Evolutionary conservation across 2,113 vertebrate genomes (phyloP).

Genomic region (Stomatorhinus ivindoensis): DNA sequence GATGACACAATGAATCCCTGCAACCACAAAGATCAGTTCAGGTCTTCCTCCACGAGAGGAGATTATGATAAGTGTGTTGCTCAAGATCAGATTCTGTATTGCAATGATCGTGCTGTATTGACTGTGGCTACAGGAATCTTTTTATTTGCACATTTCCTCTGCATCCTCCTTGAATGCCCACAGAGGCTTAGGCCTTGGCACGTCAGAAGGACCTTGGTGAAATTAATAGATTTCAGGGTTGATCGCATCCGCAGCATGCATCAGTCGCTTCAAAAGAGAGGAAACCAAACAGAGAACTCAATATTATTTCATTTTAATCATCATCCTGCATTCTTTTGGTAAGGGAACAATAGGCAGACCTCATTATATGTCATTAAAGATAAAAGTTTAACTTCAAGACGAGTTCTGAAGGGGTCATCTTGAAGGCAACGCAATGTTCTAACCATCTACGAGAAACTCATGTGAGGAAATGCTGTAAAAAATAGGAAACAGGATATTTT

Average conservation of each 20-base stretch:
- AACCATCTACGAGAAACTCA: background rate
- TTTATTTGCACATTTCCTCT: slow-evolving; percentile 31
- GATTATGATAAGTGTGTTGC: slow-evolving; percentile 17
- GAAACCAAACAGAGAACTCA: background rate
- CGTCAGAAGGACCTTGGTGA: background rate
- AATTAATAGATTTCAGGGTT: background rate
- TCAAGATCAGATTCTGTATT: slow-evolving; percentile 16
- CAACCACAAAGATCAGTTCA: slow-evolving; percentile 40
- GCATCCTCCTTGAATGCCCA: slow-evolving; percentile 10
- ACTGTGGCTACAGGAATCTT: slow-evolving; percentile 20
- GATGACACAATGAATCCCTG: slow-evolving; percentile 45
- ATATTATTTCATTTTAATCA: background rate
- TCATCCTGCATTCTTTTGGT: background rate
- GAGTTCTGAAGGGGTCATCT: background rate
- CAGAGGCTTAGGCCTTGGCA: too few species aligned
- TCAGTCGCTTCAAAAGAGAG: background rate
- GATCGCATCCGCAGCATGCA: background rate
- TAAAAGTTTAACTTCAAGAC: background rate
- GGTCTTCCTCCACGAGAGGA: slow-evolving; percentile 22
- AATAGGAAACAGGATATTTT: background rate
- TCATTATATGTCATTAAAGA: background rate
- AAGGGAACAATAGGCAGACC: background rate
- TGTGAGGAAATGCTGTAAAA: background rate
- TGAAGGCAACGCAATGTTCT: background rate
- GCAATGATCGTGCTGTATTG: background rate